Percentiles rank a stretch among this genome's conserved stretches.
These are phyloP conservation scores for Alligator mississippiensis DNA, from an alignment of 2,113 vertebrate species.

Conservation along the genomic window DNA sequence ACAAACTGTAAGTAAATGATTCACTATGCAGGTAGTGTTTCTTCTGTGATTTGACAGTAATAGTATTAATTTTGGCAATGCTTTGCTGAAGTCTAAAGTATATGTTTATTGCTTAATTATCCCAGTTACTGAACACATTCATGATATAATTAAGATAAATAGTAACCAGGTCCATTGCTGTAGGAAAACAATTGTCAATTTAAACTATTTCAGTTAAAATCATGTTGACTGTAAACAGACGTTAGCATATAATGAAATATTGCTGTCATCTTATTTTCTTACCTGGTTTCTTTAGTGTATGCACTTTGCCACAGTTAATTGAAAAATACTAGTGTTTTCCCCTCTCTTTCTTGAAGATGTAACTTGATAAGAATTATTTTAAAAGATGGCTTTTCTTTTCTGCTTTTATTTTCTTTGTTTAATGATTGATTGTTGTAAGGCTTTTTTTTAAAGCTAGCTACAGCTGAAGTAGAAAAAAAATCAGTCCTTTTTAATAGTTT, in stretches of 20 bases:
- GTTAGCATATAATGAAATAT: slow-evolving; percentile 44
- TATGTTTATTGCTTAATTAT: slow-evolving; percentile 68
- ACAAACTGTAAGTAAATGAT: slow-evolving; percentile 22
- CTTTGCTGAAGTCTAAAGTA: slow-evolving; percentile 50
- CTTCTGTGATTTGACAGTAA: slow-evolving; percentile 27
- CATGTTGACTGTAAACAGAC: slow-evolving; percentile 56
- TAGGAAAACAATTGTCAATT: slow-evolving; percentile 68
- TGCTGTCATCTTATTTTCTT: slow-evolving; percentile 26
- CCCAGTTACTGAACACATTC: slow-evolving; percentile 57
- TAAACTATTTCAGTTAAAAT: slow-evolving; percentile 56
- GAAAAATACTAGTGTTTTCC: slow-evolving; percentile 4
- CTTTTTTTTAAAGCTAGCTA: not conserved
- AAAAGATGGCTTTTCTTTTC: not conserved
- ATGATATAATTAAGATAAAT: slow-evolving; percentile 46
- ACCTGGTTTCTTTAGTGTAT: slow-evolving; percentile 21
- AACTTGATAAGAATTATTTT: not conserved
- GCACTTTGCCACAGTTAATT: not conserved
- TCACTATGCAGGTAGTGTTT: not conserved
- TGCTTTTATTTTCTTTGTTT: not conserved
- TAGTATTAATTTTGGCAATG: slow-evolving; percentile 52
- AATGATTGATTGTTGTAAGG: not conserved
- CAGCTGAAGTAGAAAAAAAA: not conserved
- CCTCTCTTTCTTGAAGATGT: slow-evolving; percentile 13
- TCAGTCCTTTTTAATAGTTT: slow-evolving; percentile 9
- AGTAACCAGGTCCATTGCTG: slow-evolving; percentile 64